phyloP scores from a whole-genome alignment of 2,113 vertebrate species.

The Sturnus vulgaris region DNA sequence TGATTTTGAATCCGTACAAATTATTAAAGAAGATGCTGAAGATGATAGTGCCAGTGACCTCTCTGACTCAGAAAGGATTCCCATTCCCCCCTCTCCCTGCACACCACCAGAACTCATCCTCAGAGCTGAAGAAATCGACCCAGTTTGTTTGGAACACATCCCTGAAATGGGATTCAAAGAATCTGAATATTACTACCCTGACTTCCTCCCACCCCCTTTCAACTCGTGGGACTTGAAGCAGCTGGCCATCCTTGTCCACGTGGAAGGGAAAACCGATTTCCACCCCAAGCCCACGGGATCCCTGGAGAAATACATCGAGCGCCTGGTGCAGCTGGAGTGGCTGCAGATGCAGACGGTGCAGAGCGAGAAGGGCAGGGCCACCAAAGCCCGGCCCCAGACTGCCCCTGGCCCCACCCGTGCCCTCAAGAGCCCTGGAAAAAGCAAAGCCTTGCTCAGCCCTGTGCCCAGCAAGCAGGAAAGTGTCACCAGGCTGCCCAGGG shows the following conservation, averaged over 20 bases:
- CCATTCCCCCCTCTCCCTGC: constrained; percentile 53
- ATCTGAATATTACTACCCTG: constrained; percentile 73
- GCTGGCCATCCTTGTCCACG: constrained; percentile 75
- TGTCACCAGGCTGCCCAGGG: not conserved
- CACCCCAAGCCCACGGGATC: constrained; percentile 62
- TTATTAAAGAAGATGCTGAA: constrained; percentile 73
- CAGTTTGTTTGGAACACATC: constrained; percentile 40
- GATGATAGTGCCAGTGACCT: constrained; percentile 88
- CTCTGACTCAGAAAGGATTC: constrained; percentile 84
- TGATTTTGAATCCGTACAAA: constrained; percentile 64
- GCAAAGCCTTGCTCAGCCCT: constrained; percentile 1
- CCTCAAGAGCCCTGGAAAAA: constrained; percentile 66
- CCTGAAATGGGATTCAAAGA: not conserved
- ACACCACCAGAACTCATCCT: constrained; percentile 83
- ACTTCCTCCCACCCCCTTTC: constrained; percentile 88
- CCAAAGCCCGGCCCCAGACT: constrained; percentile 57
- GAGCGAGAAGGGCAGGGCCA: constrained; percentile 70
- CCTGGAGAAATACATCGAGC: constrained; percentile 81
- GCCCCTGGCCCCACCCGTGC: not conserved
- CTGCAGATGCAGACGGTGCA: constrained; percentile 80
- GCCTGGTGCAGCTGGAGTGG: constrained; percentile 88
- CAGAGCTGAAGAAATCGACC: constrained; percentile 81
- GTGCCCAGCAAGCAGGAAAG: constrained; percentile 32
- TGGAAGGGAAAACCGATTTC: constrained; percentile 58
- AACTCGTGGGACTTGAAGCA: constrained; percentile 86